These are phyloP conservation scores for Megalops cyprinoides DNA, from an alignment of 2,797 vertebrate species.

Conservation along the genomic window DNA sequence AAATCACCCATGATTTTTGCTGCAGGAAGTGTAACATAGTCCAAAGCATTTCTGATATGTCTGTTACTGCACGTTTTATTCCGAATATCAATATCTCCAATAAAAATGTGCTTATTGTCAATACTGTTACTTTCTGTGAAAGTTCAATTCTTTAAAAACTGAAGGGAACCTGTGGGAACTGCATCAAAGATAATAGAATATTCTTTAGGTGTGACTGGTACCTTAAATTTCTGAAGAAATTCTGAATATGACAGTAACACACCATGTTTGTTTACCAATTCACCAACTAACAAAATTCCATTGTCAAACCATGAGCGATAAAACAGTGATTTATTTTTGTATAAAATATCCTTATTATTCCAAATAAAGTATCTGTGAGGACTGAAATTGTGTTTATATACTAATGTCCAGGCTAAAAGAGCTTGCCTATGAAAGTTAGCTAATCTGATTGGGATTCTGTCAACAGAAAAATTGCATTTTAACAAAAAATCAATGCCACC, in stretches of 20 bases:
- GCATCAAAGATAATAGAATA: slow-evolving; percentile 1
- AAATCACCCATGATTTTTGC: no score
- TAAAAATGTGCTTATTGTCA: no score
- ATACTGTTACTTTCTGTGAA: no score
- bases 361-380: not conserved
- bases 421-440: slow-evolving; percentile 9
- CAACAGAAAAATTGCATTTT: not conserved
- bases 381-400: slow-evolving; percentile 14
- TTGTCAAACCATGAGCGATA: not conserved
- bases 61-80: no score
- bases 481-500: slow-evolving; percentile 4
- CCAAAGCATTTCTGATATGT: no score
- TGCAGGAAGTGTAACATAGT: no score
- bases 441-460: slow-evolving; percentile 14
- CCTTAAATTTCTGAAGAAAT: not conserved
- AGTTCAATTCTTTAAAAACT: not conserved
- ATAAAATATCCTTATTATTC: not conserved
- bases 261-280: not conserved
- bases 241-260: not conserved
- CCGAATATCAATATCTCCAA: no score
- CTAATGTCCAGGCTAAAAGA: not conserved
- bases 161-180: not conserved
- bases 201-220: not conserved
- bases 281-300: not conserved
- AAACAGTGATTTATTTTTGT: not conserved